Evolutionary conservation across 2,113 vertebrate genomes (phyloP).

Genomic region (Ciconia boyciana): DNA sequence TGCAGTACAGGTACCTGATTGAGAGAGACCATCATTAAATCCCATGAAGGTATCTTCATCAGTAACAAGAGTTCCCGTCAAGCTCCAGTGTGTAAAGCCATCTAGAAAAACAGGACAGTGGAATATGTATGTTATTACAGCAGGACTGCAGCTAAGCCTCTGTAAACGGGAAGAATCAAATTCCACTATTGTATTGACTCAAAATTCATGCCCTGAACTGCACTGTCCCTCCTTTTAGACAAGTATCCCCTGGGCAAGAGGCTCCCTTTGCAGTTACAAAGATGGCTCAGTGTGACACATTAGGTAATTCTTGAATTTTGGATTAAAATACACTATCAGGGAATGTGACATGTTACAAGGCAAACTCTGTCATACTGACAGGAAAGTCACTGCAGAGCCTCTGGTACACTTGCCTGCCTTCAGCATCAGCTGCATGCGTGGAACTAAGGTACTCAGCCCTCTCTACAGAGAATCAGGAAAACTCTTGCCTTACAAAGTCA

Average conservation of each 20-base stretch:
- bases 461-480: background rate
- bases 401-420: background rate
- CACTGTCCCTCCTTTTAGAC: background rate
- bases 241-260: background rate
- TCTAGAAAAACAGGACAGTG: conserved; percentile 64
- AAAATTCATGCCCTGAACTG: background rate
- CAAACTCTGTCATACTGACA: background rate
- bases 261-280: background rate
- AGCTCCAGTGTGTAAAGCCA: conserved; percentile 93
- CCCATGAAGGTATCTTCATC: conserved; percentile 90
- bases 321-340: background rate
- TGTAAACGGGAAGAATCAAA: fast-evolving
- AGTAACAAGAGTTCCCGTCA: conserved; percentile 80
- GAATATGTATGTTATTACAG: background rate
- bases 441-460: background rate
- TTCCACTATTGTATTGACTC: background rate
- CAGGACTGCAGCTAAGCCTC: background rate
- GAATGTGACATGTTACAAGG: background rate
- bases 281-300: fast-evolving
- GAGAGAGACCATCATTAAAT: conserved; percentile 87
- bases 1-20: conserved; percentile 78
- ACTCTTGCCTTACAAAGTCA: background rate
- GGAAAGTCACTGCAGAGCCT: background rate
- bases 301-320: background rate
- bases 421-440: fast-evolving